Percentiles rank a stretch among this genome's conserved stretches.
Evolutionary conservation across 2,888 invertebrate genomes (phyloP).

Genomic region (Lepidocyrtinus sp.): DNA sequence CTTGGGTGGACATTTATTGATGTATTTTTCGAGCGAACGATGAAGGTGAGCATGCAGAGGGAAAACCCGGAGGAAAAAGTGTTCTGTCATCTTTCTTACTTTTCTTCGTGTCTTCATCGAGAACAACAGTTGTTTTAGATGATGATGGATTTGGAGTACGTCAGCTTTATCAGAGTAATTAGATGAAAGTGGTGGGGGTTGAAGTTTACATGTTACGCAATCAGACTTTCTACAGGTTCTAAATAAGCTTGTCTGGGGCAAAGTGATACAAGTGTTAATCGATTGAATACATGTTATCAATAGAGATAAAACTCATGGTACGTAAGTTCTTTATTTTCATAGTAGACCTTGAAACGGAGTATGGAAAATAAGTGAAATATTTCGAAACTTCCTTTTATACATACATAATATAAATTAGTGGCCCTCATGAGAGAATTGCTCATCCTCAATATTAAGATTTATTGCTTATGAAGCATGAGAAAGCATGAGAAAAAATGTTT

Average conservation of each 20-base stretch:
- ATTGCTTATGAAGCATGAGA: neutral
- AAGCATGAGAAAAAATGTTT: neutral
- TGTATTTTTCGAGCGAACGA: slow-evolving; percentile 41
- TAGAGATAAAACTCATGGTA: no score
- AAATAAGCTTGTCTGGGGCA: neutral
- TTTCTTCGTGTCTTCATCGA: neutral
- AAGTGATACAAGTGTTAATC: neutral
- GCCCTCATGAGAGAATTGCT: no score
- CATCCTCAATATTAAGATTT: slow-evolving; percentile 1
- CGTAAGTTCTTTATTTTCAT: no score
- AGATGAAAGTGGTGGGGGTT: neutral
- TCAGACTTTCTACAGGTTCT: no score
- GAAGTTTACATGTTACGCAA: no score
- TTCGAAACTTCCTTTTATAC: no score
- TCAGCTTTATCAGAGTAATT: slow-evolving; percentile 22
- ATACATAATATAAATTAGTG: no score
- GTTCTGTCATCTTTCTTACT: neutral
- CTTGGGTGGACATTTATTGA: slow-evolving; percentile 54
- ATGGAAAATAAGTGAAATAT: no score
- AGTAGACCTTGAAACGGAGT: no score
- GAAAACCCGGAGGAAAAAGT: neutral
- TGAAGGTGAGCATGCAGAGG: slow-evolving; percentile 8
- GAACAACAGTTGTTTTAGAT: slow-evolving; percentile 47
- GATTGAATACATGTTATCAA: no score
- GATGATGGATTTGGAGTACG: slow-evolving; percentile 58